These are phyloP conservation scores for Neoaliturus tenellus DNA, from an alignment of 2,888 invertebrate genomes.

Conservation along the genomic window DNA sequence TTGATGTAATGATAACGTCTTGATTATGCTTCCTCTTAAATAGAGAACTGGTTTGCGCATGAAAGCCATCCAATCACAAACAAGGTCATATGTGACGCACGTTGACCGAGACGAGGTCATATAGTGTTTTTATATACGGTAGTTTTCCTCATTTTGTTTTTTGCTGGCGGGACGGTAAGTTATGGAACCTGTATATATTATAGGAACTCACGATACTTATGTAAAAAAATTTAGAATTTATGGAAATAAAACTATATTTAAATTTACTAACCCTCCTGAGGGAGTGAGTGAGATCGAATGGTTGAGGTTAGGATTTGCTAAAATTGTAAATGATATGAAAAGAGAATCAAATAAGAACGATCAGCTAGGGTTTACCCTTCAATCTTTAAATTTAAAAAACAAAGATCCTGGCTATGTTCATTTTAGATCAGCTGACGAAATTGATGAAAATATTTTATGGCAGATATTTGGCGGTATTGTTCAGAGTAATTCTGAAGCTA, in stretches of 20 bases:
- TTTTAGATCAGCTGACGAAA: constrained; percentile 6
- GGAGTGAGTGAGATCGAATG: not conserved
- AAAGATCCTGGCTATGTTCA: constrained; percentile 20
- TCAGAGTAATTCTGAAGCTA: constrained; percentile 17
- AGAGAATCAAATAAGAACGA: not conserved
- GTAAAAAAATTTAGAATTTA: constrained; percentile 34
- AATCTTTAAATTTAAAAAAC: constrained; percentile 1
- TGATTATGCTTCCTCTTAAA: too few relatives aligned
- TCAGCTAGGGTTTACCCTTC: constrained; percentile 26
- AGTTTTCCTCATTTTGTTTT: too few relatives aligned
- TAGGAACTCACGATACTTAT: constrained; percentile 4
- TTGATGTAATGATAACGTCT: too few relatives aligned
- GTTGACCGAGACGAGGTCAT: too few relatives aligned
- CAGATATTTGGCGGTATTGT: constrained; percentile 43
- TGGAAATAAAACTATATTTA: not conserved
- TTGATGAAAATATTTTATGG: constrained; percentile 28
- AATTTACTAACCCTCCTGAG: not conserved
- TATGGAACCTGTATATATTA: not conserved
- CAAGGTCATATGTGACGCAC: too few relatives aligned
- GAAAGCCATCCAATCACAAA: too few relatives aligned
- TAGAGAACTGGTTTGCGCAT: too few relatives aligned
- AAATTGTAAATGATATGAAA: constrained; percentile 15
- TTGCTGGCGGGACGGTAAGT: too few relatives aligned
- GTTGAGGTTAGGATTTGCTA: not conserved
- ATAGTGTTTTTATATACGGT: too few relatives aligned